Evolutionary conservation across 2,797 vertebrate genomes (phyloP).

Genomic region (Uromys caudimaculatus): DNA sequence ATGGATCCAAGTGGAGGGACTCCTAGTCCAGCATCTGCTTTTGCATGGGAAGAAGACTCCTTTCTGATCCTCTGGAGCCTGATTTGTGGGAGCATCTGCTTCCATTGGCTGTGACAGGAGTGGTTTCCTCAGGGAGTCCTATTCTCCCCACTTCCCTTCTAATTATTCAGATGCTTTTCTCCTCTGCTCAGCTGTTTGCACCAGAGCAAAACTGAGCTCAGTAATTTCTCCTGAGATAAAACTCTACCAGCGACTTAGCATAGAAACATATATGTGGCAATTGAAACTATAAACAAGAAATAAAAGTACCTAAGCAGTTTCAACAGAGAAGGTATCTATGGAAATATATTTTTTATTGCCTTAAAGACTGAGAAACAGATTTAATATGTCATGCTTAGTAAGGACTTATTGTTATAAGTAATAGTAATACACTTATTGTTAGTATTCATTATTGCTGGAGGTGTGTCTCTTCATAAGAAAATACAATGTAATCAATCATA

Average conservation of each 20-base stretch:
- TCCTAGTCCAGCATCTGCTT: not conserved
- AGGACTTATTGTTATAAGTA: no score
- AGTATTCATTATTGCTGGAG: not conserved
- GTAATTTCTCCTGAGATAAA: conserved; percentile 68
- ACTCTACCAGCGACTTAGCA: not conserved
- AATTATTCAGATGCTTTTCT: conserved; percentile 61
- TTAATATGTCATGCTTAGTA: not conserved
- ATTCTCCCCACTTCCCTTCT: conserved; percentile 18
- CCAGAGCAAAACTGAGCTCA: not conserved
- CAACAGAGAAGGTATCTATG: not conserved
- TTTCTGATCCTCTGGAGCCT: not conserved
- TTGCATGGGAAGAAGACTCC: not conserved
- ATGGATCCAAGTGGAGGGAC: not conserved
- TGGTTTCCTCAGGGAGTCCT: conserved; percentile 53
- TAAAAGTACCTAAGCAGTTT: not conserved
- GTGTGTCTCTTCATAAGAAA: conserved; percentile 20
- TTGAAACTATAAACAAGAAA: conserved; percentile 34
- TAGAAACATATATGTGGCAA: conserved; percentile 31
- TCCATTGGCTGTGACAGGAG: conserved; percentile 57
- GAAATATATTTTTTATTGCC: not conserved
- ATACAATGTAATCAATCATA: not conserved
- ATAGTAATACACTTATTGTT: not conserved
- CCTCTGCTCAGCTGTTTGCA: conserved; percentile 1
- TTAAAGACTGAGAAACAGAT: not conserved
- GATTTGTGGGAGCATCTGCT: conserved; percentile 29